Evolutionary conservation across 1,140 invertebrate species (phyloP).

Genomic region (Brachionus plicatilis): DNA sequence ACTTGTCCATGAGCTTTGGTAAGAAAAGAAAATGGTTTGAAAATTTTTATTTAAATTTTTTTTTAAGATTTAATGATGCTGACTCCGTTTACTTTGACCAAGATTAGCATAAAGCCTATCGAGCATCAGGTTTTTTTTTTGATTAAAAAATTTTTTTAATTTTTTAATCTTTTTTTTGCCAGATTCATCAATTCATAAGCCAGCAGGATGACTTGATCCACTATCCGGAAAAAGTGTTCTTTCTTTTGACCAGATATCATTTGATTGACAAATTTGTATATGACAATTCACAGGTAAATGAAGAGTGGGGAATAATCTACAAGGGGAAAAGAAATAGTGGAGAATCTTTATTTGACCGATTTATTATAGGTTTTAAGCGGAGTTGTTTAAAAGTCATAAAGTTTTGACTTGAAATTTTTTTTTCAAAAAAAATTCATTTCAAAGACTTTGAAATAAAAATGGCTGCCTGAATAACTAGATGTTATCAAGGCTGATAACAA

Average conservation of each 20-base stretch:
- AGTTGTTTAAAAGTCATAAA: too few relatives aligned
- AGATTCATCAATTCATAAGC: constrained; percentile 27
- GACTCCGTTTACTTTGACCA: background rate
- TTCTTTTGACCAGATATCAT: background rate
- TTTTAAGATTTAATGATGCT: constrained; percentile 8
- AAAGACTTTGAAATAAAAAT: too few relatives aligned
- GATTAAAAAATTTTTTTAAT: too few relatives aligned
- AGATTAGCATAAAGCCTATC: background rate
- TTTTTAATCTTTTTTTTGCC: background rate
- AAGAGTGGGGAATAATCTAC: too few relatives aligned
- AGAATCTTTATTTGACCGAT: too few relatives aligned
- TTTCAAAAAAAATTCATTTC: too few relatives aligned
- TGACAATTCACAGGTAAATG: background rate
- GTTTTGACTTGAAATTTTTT: too few relatives aligned
- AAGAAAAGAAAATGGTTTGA: background rate
- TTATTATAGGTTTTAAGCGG: too few relatives aligned
- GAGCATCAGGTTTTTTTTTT: background rate
- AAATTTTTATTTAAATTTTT: background rate
- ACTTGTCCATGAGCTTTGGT: constrained; percentile 28
- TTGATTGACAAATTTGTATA: background rate
- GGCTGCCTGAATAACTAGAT: too few relatives aligned
- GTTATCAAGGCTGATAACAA: too few relatives aligned
- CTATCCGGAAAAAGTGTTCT: background rate
- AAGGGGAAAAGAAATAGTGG: too few relatives aligned
- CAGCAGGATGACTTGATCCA: constrained; percentile 23